Conservation (phyloP, 2,888 invertebrate genomes). For the Cosmia trapezina region DNA sequence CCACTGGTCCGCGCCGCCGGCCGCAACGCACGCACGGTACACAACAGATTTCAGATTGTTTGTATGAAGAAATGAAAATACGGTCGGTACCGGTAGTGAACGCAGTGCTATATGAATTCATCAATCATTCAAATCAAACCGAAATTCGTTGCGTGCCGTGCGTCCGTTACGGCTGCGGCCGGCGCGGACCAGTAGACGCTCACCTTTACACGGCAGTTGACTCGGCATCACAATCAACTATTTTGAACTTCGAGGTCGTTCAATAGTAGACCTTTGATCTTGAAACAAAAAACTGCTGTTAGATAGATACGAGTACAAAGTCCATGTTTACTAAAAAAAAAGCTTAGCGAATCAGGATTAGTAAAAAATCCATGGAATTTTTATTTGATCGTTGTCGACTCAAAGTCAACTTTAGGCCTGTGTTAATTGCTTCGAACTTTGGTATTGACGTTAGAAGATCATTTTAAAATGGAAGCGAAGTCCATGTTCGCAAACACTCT, state of each 20-base stretch:
- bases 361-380: conserved; percentile 4
- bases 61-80: too few species aligned
- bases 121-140: too few species aligned
- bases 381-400: conserved; percentile 1
- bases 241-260: neutral
- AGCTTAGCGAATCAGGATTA: neutral
- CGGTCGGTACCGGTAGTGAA: too few species aligned
- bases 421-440: neutral
- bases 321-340: neutral
- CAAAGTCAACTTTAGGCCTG: neutral
- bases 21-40: too few species aligned
- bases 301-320: conserved; percentile 6
- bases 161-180: too few species aligned
- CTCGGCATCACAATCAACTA: neutral
- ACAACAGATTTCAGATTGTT: too few species aligned
- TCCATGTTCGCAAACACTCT: neutral
- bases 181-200: too few species aligned
- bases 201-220: too few species aligned
- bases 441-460: neutral
- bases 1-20: too few species aligned
- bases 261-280: conserved; percentile 13
- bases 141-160: too few species aligned
- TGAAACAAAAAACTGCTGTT: conserved; percentile 14
- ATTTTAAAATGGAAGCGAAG: conserved; percentile 8
- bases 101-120: too few species aligned